Evolutionary conservation across 2,888 invertebrate species (phyloP), one percentile per base, ranked within the genome.

Genomic region (Drosophila lutescens): DNA sequence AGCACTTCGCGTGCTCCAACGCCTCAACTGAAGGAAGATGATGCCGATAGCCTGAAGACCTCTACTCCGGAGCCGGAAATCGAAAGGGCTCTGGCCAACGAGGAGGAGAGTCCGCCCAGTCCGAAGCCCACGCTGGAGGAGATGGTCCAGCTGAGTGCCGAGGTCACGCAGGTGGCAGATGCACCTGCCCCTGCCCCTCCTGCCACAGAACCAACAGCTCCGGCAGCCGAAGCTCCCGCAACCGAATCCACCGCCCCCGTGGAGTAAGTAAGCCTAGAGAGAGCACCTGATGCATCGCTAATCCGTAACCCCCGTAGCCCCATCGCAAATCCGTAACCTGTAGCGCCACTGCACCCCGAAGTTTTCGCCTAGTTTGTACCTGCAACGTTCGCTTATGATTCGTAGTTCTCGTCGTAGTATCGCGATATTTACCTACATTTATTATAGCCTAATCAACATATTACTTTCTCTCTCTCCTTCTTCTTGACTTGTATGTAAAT

Each of bases 21-120:
- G 46, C 87, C 90, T 1, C 63, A 73, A 6, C 38, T 88, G 5
- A 75, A 78, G 40, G 56, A 79, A 36, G 56, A 63, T 1, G 91
- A 91, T 68, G 80, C 74, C 2, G 92, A 92, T 49, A 92, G 92
- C 61, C 74, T 92, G 60, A 90, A 89, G 83, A 91, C 91, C 4
- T 88, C 90, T 4, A 91, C 91, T 20, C 90, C 91, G 12, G 92
- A 92, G 69, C 91, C 92, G 50, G 92, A 92, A 82, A 92, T 92
- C 15, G 92, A 92, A 57, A 73, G 88, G 32, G 90, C 90, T 1
- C 69, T 91, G 68, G 90, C 91, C 49, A 91, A 91, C 62, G 78
- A 78, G 20, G 86, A 89, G 47, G 83, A 86, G 63, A 88, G 86
- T 70, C 89, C 91, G 38, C 90, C 91, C 4, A 90, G 92, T 49